Percentiles rank a stretch among this genome's conserved stretches.
These are phyloP conservation scores for Corynorhinus townsendii DNA, from an alignment of 2,113 vertebrate genomes.

Conservation along the genomic window DNA sequence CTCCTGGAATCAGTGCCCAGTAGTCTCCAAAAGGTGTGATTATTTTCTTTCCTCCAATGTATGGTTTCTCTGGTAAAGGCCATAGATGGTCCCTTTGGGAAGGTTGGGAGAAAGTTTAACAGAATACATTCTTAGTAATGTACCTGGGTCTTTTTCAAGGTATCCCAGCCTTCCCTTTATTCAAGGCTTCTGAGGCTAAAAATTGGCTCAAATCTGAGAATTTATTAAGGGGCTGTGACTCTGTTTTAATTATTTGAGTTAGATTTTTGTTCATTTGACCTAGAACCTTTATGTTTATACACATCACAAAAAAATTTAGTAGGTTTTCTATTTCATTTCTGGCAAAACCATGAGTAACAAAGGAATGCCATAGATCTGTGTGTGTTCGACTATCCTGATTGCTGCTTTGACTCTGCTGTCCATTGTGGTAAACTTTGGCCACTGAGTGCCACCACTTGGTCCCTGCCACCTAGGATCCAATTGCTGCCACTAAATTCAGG, in stretches of 20 bases:
- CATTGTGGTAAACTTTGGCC: not conserved
- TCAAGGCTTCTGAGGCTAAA: too few relatives aligned
- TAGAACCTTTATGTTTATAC: not conserved
- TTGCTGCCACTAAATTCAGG: not conserved
- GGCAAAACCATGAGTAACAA: not conserved
- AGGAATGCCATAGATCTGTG: not conserved
- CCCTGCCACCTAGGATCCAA: not conserved
- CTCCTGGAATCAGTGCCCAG: not conserved
- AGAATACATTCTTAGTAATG: too few relatives aligned
- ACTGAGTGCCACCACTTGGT: not conserved
- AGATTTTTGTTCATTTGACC: not conserved
- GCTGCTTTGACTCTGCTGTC: not conserved
- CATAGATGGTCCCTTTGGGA: too few relatives aligned
- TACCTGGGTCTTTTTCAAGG: too few relatives aligned
- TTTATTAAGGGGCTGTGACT: not conserved
- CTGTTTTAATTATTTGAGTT: not conserved
- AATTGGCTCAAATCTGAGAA: not conserved
- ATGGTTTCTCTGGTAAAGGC: not conserved
- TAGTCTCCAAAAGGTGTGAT: not conserved
- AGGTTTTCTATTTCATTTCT: not conserved
- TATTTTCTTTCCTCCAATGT: not conserved
- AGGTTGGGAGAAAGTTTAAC: too few relatives aligned
- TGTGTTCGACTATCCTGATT: not conserved
- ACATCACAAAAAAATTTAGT: not conserved
- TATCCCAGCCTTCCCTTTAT: too few relatives aligned